Evolutionary conservation across 2,888 invertebrate genomes (phyloP).

Genomic region (Seira musarum): DNA sequence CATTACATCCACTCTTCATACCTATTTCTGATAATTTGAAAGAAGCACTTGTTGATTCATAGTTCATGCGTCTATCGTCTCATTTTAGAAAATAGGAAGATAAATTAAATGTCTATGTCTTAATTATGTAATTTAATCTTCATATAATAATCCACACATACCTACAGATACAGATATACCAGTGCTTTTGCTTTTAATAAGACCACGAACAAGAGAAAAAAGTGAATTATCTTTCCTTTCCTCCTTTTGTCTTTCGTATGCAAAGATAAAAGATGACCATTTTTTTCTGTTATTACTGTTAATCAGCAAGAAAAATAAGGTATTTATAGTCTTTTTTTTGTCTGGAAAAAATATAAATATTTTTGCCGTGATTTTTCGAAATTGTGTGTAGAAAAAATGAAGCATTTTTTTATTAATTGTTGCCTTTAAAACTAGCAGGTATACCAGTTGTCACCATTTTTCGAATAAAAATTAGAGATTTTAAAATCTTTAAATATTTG

Average conservation of each 20-base stretch:
- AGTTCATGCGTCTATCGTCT: too few species aligned
- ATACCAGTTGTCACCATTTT: conserved; percentile 53
- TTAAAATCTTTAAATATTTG: not conserved
- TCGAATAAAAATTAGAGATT: conserved; percentile 25
- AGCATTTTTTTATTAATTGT: conserved; percentile 3
- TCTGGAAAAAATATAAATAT: conserved; percentile 41
- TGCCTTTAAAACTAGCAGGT: conserved; percentile 48
- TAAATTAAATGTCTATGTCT: too few species aligned
- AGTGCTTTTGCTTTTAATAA: too few species aligned
- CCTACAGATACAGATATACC: too few species aligned
- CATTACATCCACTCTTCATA: not conserved
- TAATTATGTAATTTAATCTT: too few species aligned
- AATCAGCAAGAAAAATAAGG: conserved; percentile 27
- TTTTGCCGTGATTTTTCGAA: conserved; percentile 14
- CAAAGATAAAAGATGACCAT: too few species aligned
- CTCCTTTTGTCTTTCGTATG: too few species aligned
- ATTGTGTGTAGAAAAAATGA: conserved; percentile 33
- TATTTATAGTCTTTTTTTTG: conserved; percentile 36
- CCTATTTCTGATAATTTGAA: not conserved
- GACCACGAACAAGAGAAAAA: too few species aligned
- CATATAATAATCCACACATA: too few species aligned
- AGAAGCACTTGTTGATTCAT: not conserved
- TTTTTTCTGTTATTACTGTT: not conserved
- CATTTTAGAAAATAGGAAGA: too few species aligned
- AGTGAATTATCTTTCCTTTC: too few species aligned